These are phyloP conservation scores for Gobio gobio DNA, from an alignment of 2,113 vertebrate genomes.

Conservation along the genomic window DNA sequence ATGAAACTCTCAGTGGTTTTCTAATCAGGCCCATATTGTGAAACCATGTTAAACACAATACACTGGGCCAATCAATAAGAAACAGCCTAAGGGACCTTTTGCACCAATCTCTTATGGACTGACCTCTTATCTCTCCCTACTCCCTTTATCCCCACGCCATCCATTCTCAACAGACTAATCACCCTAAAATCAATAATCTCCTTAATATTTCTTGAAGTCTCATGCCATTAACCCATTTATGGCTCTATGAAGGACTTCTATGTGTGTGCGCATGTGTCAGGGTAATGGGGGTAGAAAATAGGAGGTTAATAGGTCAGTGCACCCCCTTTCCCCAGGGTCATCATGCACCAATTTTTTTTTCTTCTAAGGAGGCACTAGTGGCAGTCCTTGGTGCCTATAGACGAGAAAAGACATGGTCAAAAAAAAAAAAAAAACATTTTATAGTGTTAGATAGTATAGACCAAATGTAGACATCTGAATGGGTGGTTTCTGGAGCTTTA, in stretches of 20 bases:
- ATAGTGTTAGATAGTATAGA: not conserved
- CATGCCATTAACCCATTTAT: slow-evolving; percentile 21
- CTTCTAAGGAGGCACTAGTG: not conserved
- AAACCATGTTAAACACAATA: not conserved
- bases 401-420: not conserved
- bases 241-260: not conserved
- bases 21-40: slow-evolving; percentile 21
- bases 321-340: not conserved
- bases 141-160: not conserved
- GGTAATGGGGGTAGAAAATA: slow-evolving; percentile 8
- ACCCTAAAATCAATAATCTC: slow-evolving; percentile 30
- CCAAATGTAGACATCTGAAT: not conserved
- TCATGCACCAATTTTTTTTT: slow-evolving; percentile 4
- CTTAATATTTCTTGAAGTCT: slow-evolving; percentile 18
- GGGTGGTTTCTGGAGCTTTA: not conserved
- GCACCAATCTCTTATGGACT: slow-evolving; percentile 28
- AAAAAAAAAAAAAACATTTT: not conserved
- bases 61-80: slow-evolving; percentile 34
- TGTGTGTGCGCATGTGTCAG: not conserved
- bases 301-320: slow-evolving; percentile 32
- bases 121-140: slow-evolving; percentile 24
- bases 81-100: slow-evolving; percentile 33
- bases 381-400: not conserved
- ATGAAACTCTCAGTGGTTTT: slow-evolving; percentile 6
- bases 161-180: slow-evolving; percentile 10